These are phyloP conservation scores for Furnarius figulus DNA, from an alignment of 2,113 vertebrate genomes.

Conservation along the genomic window DNA sequence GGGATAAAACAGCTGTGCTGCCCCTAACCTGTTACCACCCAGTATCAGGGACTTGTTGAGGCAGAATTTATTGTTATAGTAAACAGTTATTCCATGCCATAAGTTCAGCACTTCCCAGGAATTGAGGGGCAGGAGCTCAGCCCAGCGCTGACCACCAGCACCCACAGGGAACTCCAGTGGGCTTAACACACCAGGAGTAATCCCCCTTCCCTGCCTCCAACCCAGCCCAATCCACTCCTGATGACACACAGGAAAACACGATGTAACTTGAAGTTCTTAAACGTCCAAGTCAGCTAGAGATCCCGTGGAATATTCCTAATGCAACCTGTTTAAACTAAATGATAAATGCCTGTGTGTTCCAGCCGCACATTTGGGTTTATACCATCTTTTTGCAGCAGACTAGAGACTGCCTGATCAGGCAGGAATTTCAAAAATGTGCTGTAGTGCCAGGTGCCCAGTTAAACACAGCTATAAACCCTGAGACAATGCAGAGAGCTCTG, in stretches of 20 bases:
- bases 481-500: slow-evolving; percentile 57
- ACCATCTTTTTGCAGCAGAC: background rate
- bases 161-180: rapidly evolving
- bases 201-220: background rate
- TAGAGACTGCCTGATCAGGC: background rate
- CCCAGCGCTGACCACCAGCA: background rate
- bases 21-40: background rate
- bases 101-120: background rate
- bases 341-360: background rate
- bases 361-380: background rate
- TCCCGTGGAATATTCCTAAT: background rate
- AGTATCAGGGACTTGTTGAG: background rate
- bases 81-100: background rate
- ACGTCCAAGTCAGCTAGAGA: background rate
- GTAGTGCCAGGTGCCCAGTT: slow-evolving; percentile 39
- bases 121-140: background rate
- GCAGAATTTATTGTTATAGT: background rate
- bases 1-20: background rate
- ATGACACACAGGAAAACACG: background rate
- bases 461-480: slow-evolving; percentile 48
- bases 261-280: background rate
- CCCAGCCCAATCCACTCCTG: background rate
- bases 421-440: background rate
- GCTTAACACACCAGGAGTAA: background rate
- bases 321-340: background rate